Percentiles rank a stretch among this genome's conserved stretches.
Conservation (phyloP, 1,140 invertebrate species). For the Ephestia elutella region DNA sequence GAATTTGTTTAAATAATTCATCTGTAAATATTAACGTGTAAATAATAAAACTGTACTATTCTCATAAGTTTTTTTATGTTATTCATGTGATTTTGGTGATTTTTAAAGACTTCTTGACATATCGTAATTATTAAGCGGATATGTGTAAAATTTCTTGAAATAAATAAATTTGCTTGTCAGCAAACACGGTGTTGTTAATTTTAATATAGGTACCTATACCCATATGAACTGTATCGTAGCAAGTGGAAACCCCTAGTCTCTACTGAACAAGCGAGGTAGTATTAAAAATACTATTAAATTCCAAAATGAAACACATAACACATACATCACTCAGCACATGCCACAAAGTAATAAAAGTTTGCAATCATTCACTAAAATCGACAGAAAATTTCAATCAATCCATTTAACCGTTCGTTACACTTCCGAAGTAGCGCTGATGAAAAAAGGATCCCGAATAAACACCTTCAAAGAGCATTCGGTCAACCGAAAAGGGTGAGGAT, state of each 20-base stretch:
- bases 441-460: slow-evolving; percentile 4
- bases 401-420: not conserved
- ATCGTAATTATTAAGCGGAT: slow-evolving; percentile 61
- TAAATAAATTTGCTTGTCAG: slow-evolving; percentile 68
- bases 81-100: slow-evolving; percentile 25
- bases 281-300: not conserved
- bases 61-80: slow-evolving; percentile 14
- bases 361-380: not conserved
- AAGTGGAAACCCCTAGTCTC: too few relatives aligned
- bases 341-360: not conserved
- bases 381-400: not conserved
- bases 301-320: not conserved
- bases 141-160: slow-evolving; percentile 60
- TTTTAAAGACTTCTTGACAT: slow-evolving; percentile 65
- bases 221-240: too few relatives aligned
- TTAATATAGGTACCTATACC: too few relatives aligned
- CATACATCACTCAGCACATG: not conserved
- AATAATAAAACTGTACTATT: slow-evolving; percentile 5
- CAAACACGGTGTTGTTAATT: slow-evolving; percentile 27
- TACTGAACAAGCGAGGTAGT: not conserved
- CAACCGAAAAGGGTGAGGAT: slow-evolving; percentile 12
- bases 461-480: slow-evolving; percentile 13
- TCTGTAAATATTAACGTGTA: not conserved
- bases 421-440: not conserved
- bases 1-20: slow-evolving; percentile 5